Evolutionary conservation across 2,113 vertebrate genomes (phyloP).

Genomic region (Chascanopsetta lugubris): DNA sequence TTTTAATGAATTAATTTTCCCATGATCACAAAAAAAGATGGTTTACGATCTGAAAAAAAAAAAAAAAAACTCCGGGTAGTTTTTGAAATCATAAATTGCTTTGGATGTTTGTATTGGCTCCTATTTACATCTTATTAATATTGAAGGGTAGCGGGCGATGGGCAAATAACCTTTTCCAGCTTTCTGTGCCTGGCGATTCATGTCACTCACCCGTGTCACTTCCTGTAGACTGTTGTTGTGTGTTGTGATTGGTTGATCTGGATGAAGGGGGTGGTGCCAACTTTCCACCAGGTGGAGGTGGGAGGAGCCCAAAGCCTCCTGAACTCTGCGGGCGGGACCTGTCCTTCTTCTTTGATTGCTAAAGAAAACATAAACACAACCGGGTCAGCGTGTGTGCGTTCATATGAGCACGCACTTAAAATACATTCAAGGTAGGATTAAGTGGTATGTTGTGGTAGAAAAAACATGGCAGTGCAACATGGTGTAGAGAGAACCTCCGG

Average conservation of each 20-base stretch:
- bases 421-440: no score
- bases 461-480: no score
- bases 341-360: conserved; percentile 89
- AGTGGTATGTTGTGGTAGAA: no score
- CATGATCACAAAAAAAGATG: neutral
- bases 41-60: neutral
- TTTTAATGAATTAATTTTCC: neutral
- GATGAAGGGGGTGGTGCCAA: conserved; percentile 80
- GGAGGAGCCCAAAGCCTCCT: conserved; percentile 88
- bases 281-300: conserved; percentile 92
- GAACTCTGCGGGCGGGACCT: conserved; percentile 84
- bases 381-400: neutral
- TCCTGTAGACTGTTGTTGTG: conserved; percentile 80
- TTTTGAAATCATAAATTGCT: no score
- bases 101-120: no score
- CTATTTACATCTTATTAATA: neutral
- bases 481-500: no score
- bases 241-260: conserved; percentile 81
- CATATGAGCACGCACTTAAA: neutral
- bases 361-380: conserved; percentile 51
- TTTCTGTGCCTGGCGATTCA: neutral
- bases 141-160: neutral
- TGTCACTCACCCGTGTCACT: conserved; percentile 77
- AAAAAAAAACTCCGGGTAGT: no score
- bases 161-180: neutral